Evolutionary conservation across 2,797 vertebrate genomes (phyloP).

Genomic region (Cetoscarus ocellatus): DNA sequence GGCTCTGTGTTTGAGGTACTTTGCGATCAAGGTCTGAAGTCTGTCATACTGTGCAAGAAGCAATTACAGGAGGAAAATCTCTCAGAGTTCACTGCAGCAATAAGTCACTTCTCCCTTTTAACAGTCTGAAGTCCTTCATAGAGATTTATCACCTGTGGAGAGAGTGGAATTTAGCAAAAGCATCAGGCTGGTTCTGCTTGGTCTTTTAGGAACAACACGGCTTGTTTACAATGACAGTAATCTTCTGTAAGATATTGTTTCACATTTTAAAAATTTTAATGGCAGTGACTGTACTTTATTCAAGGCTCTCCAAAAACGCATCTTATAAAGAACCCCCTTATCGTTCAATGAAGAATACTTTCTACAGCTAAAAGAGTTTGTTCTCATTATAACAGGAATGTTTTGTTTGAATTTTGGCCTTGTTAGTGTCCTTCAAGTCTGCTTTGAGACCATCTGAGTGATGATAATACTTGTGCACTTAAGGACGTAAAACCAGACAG

Average conservation of each 20-base stretch:
- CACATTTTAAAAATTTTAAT: neutral
- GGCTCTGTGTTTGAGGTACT: constrained; percentile 7
- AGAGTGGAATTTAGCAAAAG: constrained; percentile 50
- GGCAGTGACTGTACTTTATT: constrained; percentile 3
- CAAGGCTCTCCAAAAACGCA: neutral
- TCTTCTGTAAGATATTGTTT: neutral
- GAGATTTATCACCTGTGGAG: constrained; percentile 49
- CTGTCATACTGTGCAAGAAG: constrained; percentile 34
- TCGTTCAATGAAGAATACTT: constrained; percentile 12
- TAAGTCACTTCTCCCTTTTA: constrained; percentile 21
- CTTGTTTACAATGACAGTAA: constrained; percentile 19
- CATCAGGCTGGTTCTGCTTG: constrained; percentile 4
- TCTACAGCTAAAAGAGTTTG: neutral
- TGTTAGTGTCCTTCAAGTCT: constrained; percentile 38
- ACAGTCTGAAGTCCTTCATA: constrained; percentile 49
- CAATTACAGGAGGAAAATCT: constrained; percentile 47
- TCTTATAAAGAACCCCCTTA: neutral
- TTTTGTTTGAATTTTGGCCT: constrained; percentile 10
- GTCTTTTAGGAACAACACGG: constrained; percentile 4
- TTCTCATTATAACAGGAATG: constrained; percentile 15
- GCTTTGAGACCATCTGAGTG: constrained; percentile 18
- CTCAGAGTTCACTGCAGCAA: constrained; percentile 21
- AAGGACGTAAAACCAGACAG: too few species aligned
- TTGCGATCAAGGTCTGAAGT: constrained; percentile 19
- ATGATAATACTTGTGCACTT: neutral